Evolutionary conservation across 2,113 vertebrate species (phyloP).

Genomic region (Neopipo cinnamomea): DNA sequence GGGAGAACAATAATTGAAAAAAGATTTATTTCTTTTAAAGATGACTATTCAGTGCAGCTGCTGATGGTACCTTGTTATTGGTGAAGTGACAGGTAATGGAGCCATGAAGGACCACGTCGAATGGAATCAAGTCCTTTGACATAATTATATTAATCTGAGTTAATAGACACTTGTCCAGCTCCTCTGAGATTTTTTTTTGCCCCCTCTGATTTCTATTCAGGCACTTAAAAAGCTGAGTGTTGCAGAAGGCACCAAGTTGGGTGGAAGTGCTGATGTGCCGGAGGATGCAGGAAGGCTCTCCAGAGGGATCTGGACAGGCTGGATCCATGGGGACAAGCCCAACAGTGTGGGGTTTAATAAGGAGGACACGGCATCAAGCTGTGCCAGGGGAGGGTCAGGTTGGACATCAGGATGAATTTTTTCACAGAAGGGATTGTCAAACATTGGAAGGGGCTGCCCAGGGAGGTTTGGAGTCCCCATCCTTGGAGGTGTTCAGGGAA

Average conservation of each 20-base stretch:
- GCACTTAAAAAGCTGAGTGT: not conserved
- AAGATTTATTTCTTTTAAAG: not conserved
- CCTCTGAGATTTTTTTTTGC: not conserved
- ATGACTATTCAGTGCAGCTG: not conserved
- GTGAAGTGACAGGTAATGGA: not conserved
- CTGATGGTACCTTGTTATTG: not conserved
- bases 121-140: not conserved
- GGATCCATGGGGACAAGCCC: not conserved
- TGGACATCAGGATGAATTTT: not conserved
- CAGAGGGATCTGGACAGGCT: not conserved
- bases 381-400: not conserved
- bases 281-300: not conserved
- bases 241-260: not conserved
- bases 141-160: not conserved
- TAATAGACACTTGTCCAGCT: not conserved
- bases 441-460: not conserved
- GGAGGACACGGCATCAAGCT: rapidly evolving
- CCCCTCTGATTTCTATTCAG: not conserved
- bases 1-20: not conserved
- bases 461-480: not conserved
- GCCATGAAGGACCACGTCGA: not conserved
- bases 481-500: not conserved
- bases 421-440: not conserved
- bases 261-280: not conserved
- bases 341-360: not conserved